phyloP scores from a whole-genome alignment of 2,888 invertebrate species.

The Rhingia rostrata region DNA sequence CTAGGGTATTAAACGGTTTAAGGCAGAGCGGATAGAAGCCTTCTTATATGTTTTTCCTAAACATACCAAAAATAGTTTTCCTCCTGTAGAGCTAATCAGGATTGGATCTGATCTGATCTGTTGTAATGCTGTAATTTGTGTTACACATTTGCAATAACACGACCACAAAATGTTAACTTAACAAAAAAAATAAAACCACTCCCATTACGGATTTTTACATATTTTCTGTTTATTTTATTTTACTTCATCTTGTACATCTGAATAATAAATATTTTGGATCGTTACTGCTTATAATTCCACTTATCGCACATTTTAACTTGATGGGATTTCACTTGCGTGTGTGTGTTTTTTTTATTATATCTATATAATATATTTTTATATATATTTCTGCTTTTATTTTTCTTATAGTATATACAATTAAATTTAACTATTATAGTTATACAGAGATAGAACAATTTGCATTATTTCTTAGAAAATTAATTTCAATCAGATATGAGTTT shows the following conservation, averaged over 20 bases:
- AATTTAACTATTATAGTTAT: constrained; percentile 68
- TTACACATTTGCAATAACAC: too few relatives aligned
- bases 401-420: constrained; percentile 65
- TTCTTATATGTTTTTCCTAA: too few relatives aligned
- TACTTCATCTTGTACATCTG: constrained; percentile 68
- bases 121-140: too few relatives aligned
- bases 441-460: constrained; percentile 64
- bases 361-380: constrained; percentile 16
- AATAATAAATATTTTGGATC: constrained; percentile 72
- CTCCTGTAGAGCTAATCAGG: too few relatives aligned
- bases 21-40: too few relatives aligned
- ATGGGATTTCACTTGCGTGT: constrained; percentile 59
- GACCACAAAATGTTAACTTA: too few relatives aligned
- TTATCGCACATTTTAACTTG: constrained; percentile 63
- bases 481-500: constrained; percentile 38
- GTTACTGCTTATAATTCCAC: constrained; percentile 62
- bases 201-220: constrained; percentile 46
- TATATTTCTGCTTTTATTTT: constrained; percentile 25
- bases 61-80: too few relatives aligned
- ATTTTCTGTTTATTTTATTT: constrained; percentile 60
- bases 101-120: too few relatives aligned
- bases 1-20: too few relatives aligned
- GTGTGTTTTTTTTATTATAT: constrained; percentile 2
- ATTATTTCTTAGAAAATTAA: constrained; percentile 52
- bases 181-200: not conserved